Percentiles rank a stretch among this genome's conserved stretches.
Conservation (phyloP, 2,113 vertebrate genomes). For the Ascaphus truei region DNA sequence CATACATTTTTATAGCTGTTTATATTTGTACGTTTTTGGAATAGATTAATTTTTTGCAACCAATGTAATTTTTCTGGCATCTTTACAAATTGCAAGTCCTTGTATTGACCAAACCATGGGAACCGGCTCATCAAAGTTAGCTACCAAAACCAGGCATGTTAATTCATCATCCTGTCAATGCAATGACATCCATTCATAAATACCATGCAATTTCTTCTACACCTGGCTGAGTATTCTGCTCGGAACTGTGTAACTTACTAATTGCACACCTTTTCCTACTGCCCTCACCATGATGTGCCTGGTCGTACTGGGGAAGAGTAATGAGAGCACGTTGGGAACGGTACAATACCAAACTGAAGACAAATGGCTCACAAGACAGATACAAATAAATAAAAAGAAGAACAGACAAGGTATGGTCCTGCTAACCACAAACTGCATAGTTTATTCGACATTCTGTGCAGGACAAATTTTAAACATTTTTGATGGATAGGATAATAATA, state of each 20-base stretch:
- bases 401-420: conserved; percentile 31
- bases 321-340: conserved; percentile 36
- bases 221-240: conserved; percentile 63
- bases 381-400: background rate
- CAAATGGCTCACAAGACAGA: background rate
- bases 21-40: no score
- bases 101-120: conserved; percentile 63
- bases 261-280: conserved; percentile 47
- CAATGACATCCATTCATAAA: conserved; percentile 81
- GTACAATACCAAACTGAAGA: conserved; percentile 19
- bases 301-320: conserved; percentile 32
- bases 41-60: no score
- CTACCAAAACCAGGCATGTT: conserved; percentile 42
- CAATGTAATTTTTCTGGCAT: background rate
- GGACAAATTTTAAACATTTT: no score
- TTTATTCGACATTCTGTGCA: conserved; percentile 25
- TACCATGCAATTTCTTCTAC: conserved; percentile 68
- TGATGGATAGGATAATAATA: no score
- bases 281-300: conserved; percentile 38
- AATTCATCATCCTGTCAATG: conserved; percentile 83
- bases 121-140: conserved; percentile 62
- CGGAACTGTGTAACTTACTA: conserved; percentile 53
- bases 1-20: no score
- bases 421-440: conserved; percentile 45
- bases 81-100: conserved; percentile 53